Conservation (phyloP, 2,113 vertebrate species). For the Cyprinus carpio region DNA sequence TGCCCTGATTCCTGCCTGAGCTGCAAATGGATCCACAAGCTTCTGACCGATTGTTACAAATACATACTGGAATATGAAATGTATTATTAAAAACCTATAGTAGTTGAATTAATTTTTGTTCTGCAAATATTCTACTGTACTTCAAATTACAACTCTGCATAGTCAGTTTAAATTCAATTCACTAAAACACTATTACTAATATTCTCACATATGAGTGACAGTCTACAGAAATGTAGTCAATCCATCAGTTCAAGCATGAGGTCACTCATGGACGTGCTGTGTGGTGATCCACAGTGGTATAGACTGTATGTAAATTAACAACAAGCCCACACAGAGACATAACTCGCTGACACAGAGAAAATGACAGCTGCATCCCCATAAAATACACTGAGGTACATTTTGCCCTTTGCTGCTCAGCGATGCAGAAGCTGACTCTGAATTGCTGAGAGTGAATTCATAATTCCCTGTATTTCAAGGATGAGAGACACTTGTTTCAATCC, state of each 20-base stretch:
- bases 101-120: not conserved
- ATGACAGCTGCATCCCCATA: constrained; percentile 57
- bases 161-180: not conserved
- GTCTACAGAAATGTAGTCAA: not conserved
- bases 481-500: constrained; percentile 22
- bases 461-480: constrained; percentile 4
- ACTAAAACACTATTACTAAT: not conserved
- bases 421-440: constrained; percentile 7
- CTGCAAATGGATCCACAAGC: too few relatives aligned
- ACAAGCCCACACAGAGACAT: constrained; percentile 61
- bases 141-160: not conserved
- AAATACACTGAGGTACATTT: constrained; percentile 52
- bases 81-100: not conserved
- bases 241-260: not conserved
- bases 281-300: not conserved
- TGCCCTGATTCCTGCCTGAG: too few relatives aligned
- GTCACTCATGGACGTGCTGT: not conserved
- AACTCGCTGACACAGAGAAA: constrained; percentile 62
- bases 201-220: not conserved
- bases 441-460: constrained; percentile 1
- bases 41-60: too few relatives aligned
- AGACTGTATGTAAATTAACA: constrained; percentile 48
- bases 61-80: not conserved
- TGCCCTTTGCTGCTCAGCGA: constrained; percentile 7
- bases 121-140: not conserved